Conservation (phyloP, 2,888 invertebrate genomes). For the Ditula angustiorana region DNA sequence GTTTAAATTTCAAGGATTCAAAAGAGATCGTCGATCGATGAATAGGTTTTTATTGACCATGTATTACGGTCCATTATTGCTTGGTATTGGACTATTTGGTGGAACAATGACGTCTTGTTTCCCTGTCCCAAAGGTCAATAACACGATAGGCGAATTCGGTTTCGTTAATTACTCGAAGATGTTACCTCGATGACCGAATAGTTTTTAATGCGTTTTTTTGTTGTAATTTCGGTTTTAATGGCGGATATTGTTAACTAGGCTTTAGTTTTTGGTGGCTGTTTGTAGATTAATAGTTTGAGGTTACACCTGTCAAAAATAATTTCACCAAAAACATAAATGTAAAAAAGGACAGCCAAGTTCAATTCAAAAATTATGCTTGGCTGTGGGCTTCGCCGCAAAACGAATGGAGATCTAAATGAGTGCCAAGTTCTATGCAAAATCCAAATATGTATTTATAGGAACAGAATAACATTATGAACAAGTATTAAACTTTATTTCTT, state of each 20-base stretch:
- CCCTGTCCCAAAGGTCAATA: constrained; percentile 74
- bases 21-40: constrained; percentile 58
- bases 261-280: background rate
- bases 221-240: constrained; percentile 32
- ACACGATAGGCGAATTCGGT: constrained; percentile 74
- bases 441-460: too few relatives aligned
- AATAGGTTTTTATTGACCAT: constrained; percentile 61
- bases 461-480: too few relatives aligned
- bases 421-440: too few relatives aligned
- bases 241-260: constrained; percentile 34
- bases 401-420: too few relatives aligned
- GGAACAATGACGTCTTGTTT: constrained; percentile 64
- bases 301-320: background rate
- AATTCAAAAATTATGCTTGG: too few relatives aligned
- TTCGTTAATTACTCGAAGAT: constrained; percentile 74
- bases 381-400: too few relatives aligned
- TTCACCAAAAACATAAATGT: too few relatives aligned
- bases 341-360: too few relatives aligned
- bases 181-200: constrained; percentile 46
- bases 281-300: background rate
- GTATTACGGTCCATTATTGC: constrained; percentile 61
- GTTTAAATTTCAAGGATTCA: constrained; percentile 58
- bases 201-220: constrained; percentile 47
- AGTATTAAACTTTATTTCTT: too few relatives aligned
- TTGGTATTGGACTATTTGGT: constrained; percentile 53